Conservation (phyloP, 2,113 vertebrate genomes). For the Chrysochloris asiatica region DNA sequence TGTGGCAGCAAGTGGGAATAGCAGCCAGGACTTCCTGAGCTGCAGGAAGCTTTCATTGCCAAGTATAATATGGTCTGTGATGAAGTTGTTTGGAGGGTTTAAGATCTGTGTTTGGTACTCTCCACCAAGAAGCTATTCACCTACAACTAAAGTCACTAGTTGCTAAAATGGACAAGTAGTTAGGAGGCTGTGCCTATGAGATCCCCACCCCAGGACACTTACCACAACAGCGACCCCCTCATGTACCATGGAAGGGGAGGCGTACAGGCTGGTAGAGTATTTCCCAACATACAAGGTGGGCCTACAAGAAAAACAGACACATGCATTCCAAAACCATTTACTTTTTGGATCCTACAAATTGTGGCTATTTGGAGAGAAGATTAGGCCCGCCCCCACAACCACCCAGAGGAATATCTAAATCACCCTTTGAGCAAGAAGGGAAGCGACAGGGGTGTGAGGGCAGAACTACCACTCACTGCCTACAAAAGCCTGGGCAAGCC, state of each 20-base stretch:
- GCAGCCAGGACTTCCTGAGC: neutral
- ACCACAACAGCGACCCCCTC: slow-evolving; percentile 98
- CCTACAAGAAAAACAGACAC: slow-evolving; percentile 80
- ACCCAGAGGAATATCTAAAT: neutral
- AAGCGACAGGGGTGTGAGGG: neutral
- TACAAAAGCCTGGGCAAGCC: neutral
- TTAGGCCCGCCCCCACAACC: neutral
- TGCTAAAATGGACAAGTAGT: neutral
- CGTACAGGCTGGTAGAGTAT: slow-evolving; percentile 96
- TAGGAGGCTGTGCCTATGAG: neutral
- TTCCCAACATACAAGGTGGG: slow-evolving; percentile 97
- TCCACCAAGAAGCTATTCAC: neutral
- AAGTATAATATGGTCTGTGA: neutral
- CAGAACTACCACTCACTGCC: neutral
- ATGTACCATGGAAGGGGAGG: slow-evolving; percentile 95
- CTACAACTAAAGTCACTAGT: neutral
- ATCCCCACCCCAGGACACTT: slow-evolving; percentile 76
- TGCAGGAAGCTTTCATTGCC: neutral
- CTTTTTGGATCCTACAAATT: neutral
- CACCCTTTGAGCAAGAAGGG: neutral
- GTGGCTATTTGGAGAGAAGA: neutral
- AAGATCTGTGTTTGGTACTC: neutral
- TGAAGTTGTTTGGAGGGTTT: neutral
- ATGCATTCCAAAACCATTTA: neutral
- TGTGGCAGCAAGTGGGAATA: neutral